Evolutionary conservation across 2,113 vertebrate genomes (phyloP).

Genomic region (Thryonomys swinderianus): DNA sequence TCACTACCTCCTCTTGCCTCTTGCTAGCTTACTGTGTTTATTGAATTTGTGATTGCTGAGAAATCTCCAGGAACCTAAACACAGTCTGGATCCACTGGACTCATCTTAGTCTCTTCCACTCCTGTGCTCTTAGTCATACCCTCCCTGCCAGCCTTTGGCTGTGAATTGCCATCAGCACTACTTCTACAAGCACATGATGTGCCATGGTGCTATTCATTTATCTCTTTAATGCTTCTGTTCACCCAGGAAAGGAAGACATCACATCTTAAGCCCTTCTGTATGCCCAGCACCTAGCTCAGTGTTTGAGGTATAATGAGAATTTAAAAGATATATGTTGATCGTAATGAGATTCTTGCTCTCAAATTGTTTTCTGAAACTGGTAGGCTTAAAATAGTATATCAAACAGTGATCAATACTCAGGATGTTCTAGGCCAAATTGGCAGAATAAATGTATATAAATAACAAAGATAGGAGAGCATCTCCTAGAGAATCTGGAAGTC

Average conservation of each 20-base stretch:
- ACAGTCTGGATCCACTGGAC: background rate
- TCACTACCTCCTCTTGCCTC: background rate
- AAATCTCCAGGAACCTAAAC: background rate
- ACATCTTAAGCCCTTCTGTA: background rate
- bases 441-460: conserved; percentile 68
- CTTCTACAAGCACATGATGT: fast-evolving
- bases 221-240: background rate
- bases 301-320: background rate
- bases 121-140: fast-evolving
- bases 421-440: conserved; percentile 52
- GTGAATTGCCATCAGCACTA: background rate
- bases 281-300: background rate
- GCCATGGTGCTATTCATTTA: background rate
- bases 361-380: conserved; percentile 73
- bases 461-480: conserved; percentile 41
- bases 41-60: background rate
- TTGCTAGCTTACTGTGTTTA: background rate
- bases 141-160: background rate
- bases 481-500: conserved; percentile 50
- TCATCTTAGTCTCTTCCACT: background rate
- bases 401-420: conserved; percentile 67
- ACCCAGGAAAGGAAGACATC: background rate
- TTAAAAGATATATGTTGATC: conserved; percentile 61
- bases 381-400: conserved; percentile 60
- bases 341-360: conserved; percentile 51